Percentiles rank a stretch among this genome's conserved stretches.
Evolutionary conservation across 2,113 vertebrate species (phyloP).

Genomic region (Trichechus manatus): DNA sequence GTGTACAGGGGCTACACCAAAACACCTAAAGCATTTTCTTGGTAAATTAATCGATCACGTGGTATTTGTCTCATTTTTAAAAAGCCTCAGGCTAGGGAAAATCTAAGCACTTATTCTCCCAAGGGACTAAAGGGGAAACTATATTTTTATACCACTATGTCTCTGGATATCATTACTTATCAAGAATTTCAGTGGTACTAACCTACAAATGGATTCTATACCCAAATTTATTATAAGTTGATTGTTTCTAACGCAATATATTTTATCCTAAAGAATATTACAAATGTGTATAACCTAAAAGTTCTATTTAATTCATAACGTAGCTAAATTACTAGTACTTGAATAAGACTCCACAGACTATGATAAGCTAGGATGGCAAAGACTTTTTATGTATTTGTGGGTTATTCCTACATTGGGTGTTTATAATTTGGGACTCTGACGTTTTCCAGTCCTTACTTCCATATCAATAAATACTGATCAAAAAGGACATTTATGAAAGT

Average conservation of each 20-base stretch:
- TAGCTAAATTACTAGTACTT: constrained; percentile 30
- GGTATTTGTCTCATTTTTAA: constrained; percentile 40
- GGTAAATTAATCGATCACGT: not conserved
- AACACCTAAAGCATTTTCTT: constrained; percentile 25
- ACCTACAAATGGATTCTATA: not conserved
- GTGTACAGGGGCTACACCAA: not conserved
- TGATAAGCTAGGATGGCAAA: not conserved
- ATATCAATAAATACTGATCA: constrained; percentile 49
- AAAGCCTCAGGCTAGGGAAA: constrained; percentile 50
- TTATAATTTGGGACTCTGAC: constrained; percentile 11
- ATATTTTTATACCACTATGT: not conserved
- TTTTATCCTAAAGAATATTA: constrained; percentile 25
- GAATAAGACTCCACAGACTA: not conserved
- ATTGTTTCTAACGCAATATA: constrained; percentile 57
- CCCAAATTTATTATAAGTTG: constrained; percentile 21
- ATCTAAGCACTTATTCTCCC: constrained; percentile 18
- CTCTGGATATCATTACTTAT: constrained; percentile 55
- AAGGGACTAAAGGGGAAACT: not conserved
- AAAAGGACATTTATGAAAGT: constrained; percentile 55
- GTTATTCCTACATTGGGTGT: constrained; percentile 44
- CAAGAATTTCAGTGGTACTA: constrained; percentile 36
- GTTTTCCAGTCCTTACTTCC: constrained; percentile 46
- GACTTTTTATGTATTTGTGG: not conserved
- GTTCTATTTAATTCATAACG: constrained; percentile 43
- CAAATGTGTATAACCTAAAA: constrained; percentile 14